Evolutionary conservation across 2,113 vertebrate genomes (phyloP), one percentile per base, ranked within the genome.

Genomic region (Tupaia chinensis): DNA sequence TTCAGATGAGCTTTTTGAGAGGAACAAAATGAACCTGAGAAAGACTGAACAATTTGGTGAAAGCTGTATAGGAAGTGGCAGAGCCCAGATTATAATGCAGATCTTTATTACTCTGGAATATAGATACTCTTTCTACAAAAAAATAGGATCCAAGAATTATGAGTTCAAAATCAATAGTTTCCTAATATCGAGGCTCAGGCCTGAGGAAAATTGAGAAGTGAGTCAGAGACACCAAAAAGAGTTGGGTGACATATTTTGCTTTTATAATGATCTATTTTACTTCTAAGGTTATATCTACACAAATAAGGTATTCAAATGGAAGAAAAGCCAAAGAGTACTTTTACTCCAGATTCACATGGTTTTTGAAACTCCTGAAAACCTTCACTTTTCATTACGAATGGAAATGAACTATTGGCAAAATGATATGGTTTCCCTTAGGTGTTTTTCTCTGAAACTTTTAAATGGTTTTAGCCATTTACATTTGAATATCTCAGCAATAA

Each of bases 371-470:
- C 92, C 15, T 58, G 61, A 92, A 70, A 87, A 6, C 22, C 83
- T 68, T 74, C 9, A 61, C 60, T 89, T 94, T 16, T 96, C 56
- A 68, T 61, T 93, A 16, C 32, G 65, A 88, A 72, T 87, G 34
- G 53, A 96, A 93, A 91, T 16, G 12, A 19, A 79, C 13, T 65
- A 20, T 32, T 83, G 27, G 73, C 25, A 27, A 74, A 79, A 44
- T 25, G 44, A 85, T 84, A 44, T 60, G 11, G 9, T 60, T 87
- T 87, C 27, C 10, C 53, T 93, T 61, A 87, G 58, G 23, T 56
- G 15, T 74, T 95, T 87, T 93, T 93, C 60, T 92, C 19, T 88
- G 32, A 82, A 78, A 56, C 15, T 94, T 91, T 93, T 72, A 92
- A 65, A 73, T 87, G 20, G 13, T 83, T 89, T 93, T 53, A 61